A percentile compares a stretch with the other conserved stretches of the same genome.
Evolutionary conservation across 2,797 vertebrate genomes (phyloP).

Genomic region (Gorsachius magnificus): DNA sequence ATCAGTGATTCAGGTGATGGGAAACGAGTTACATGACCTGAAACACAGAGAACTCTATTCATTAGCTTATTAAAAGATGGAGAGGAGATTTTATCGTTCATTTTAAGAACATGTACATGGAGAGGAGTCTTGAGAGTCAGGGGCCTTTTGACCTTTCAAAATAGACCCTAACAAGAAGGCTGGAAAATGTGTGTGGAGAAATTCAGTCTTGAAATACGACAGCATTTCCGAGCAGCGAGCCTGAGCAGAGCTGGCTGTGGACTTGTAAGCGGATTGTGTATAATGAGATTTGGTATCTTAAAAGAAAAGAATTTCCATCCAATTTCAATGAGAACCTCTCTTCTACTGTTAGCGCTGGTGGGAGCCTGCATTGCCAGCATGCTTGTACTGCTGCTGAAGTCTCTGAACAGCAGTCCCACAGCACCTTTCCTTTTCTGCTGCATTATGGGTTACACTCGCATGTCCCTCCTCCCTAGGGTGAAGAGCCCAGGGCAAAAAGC

Average conservation of each 20-base stretch:
- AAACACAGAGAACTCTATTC: background rate
- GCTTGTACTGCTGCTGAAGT: fast-evolving
- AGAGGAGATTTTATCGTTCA: background rate
- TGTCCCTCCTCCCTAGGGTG: background rate
- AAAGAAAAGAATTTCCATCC: conserved; percentile 1
- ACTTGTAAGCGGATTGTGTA: background rate
- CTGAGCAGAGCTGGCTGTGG: background rate
- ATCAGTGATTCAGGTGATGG: background rate
- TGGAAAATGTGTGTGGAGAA: conserved; percentile 15
- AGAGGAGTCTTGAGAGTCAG: conserved; percentile 6
- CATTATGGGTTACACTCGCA: fast-evolving
- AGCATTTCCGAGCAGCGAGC: background rate
- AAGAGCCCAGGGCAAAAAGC: background rate
- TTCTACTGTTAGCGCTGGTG: background rate
- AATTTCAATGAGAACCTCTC: background rate
- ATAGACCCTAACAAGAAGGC: conserved; percentile 8
- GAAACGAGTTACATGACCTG: background rate
- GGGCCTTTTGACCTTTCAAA: conserved; percentile 52
- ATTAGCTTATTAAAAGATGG: conserved; percentile 27
- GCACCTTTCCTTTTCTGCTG: background rate
- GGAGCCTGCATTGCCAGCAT: background rate
- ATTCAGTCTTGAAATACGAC: background rate
- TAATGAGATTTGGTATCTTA: background rate
- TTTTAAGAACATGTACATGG: background rate
- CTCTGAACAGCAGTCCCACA: background rate